phyloP scores from a whole-genome alignment of 1,140 invertebrate genomes.

The Diorhabda carinulata region DNA sequence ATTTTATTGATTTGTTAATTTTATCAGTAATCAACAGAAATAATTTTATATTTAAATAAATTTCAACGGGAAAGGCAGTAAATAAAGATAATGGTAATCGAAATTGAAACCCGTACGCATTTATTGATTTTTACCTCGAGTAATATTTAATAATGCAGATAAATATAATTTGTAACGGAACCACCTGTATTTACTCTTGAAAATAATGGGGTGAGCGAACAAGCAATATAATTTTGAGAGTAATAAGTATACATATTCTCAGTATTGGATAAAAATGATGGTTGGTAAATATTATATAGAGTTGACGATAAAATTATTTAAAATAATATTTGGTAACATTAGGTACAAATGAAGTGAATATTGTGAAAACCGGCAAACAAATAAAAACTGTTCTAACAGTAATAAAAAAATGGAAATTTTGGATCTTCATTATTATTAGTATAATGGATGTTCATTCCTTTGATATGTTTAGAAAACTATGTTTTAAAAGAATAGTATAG shows the following conservation, averaged over 20 bases:
- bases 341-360: no score
- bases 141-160: slow-evolving; percentile 41
- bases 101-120: slow-evolving; percentile 29
- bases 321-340: no score
- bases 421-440: no score
- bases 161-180: slow-evolving; percentile 38
- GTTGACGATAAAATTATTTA: no score
- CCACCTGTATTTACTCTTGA: slow-evolving; percentile 43
- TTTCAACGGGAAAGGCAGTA: slow-evolving; percentile 29
- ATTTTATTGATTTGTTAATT: slow-evolving; percentile 33
- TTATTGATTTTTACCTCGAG: slow-evolving; percentile 39
- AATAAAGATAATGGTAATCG: slow-evolving; percentile 35
- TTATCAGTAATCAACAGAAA: slow-evolving; percentile 32
- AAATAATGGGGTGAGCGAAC: slow-evolving; percentile 25
- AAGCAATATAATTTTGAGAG: slow-evolving; percentile 35
- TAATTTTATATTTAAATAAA: slow-evolving; percentile 35
- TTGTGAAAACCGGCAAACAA: no score
- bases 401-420: no score
- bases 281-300: no score
- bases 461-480: no score
- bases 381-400: no score
- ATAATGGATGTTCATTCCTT: no score
- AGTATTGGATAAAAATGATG: no score
- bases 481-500: no score
- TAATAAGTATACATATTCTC: neutral